phyloP scores from a whole-genome alignment of 1,140 invertebrate species.

The Caenorhabditis remanei region DNA sequence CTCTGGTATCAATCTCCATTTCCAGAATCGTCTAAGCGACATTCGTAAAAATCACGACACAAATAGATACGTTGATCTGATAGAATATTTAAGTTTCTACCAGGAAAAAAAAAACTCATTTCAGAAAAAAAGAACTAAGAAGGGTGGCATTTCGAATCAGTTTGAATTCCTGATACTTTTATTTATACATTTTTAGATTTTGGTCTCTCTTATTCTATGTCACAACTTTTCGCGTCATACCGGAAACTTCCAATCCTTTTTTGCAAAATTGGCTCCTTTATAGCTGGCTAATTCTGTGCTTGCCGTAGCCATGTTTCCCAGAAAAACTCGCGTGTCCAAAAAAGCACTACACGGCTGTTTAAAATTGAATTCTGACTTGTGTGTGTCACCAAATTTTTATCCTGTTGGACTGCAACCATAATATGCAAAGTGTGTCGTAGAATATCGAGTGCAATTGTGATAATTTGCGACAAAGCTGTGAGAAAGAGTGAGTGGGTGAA shows the following conservation, averaged over 20 bases:
- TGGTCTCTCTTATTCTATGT: neutral
- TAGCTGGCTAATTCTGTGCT: constrained; percentile 28
- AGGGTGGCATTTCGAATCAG: constrained; percentile 1
- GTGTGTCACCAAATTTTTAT: no score
- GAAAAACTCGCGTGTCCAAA: neutral
- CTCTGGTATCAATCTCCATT: no score
- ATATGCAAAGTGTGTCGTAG: neutral
- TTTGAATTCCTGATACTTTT: neutral
- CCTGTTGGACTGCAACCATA: neutral
- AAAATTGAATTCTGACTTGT: neutral
- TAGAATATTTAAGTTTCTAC: no score
- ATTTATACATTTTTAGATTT: neutral
- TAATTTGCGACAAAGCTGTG: neutral
- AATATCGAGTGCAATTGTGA: constrained; percentile 9
- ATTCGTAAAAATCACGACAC: no score
- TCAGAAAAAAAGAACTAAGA: neutral
- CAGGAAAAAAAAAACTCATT: no score
- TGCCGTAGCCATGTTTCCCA: neutral
- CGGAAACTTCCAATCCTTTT: constrained; percentile 15
- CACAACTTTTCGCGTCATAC: constrained; percentile 6
- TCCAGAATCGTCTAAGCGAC: no score
- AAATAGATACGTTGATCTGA: no score
- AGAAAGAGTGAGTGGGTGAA: constrained; percentile 19
- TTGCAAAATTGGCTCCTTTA: constrained; percentile 27
- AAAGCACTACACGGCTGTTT: neutral